Percentiles rank a stretch among this genome's conserved stretches.
Conservation (phyloP, 1,140 invertebrate species). For the Lordiphosa clarofinis region DNA sequence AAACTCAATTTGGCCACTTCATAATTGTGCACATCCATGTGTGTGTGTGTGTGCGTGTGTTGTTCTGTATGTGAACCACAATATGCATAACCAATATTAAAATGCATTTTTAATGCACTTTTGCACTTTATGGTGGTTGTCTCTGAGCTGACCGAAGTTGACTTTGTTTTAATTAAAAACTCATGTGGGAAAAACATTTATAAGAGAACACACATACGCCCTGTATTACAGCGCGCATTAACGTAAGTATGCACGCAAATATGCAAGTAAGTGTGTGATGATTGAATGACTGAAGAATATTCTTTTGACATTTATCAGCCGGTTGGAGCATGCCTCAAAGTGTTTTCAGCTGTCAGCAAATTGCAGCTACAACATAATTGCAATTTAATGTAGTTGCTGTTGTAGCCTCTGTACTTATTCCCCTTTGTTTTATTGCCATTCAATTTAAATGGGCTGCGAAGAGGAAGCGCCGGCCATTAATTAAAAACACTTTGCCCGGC, state of each 20-base stretch:
- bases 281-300: slow-evolving; percentile 2
- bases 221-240: slow-evolving; percentile 20
- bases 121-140: slow-evolving; percentile 42
- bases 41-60: too few relatives aligned
- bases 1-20: too few relatives aligned
- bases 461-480: slow-evolving; percentile 52
- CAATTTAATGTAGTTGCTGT: slow-evolving; percentile 65
- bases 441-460: slow-evolving; percentile 59
- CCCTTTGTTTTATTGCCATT: slow-evolving; percentile 45
- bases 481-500: slow-evolving; percentile 61
- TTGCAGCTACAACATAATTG: slow-evolving; percentile 57
- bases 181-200: slow-evolving; percentile 32
- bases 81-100: slow-evolving; percentile 38
- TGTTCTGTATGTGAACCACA: not conserved
- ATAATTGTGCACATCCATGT: too few relatives aligned
- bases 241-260: slow-evolving; percentile 12
- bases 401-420: not conserved
- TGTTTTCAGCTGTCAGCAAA: slow-evolving; percentile 41
- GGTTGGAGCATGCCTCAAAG: slow-evolving; percentile 37
- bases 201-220: slow-evolving; percentile 21
- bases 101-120: slow-evolving; percentile 57
- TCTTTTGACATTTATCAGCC: slow-evolving; percentile 40
- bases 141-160: slow-evolving; percentile 23
- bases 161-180: slow-evolving; percentile 64
- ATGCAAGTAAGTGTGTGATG: not conserved